Percentiles rank a stretch among this genome's conserved stretches.
These are phyloP conservation scores for Melieria crassipennis DNA, from an alignment of 2,888 invertebrate species.

Conservation along the genomic window DNA sequence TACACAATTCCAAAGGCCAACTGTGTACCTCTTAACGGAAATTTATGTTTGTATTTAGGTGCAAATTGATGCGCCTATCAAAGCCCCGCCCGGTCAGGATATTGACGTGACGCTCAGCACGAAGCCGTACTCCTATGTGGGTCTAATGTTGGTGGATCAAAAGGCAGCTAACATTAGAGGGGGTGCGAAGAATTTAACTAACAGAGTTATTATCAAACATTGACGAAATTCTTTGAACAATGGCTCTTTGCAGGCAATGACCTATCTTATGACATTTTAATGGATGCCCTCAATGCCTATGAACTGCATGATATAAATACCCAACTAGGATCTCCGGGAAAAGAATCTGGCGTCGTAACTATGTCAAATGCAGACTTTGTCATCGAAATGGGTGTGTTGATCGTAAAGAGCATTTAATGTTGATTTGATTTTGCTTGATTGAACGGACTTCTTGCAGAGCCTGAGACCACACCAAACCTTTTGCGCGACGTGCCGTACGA, in stretches of 20 bases:
- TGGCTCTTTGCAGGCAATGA: conserved; percentile 54
- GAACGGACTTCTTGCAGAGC: conserved; percentile 43
- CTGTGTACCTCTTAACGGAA: neutral
- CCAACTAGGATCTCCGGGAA: conserved; percentile 57
- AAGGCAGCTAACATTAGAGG: conserved; percentile 76
- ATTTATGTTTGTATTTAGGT: conserved; percentile 66
- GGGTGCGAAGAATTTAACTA: conserved; percentile 66
- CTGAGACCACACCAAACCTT: conserved; percentile 50
- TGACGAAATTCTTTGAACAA: neutral
- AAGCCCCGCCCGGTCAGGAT: conserved; percentile 80
- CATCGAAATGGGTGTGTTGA: conserved; percentile 51
- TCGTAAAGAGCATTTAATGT: too few species aligned
- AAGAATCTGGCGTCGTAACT: conserved; percentile 60
- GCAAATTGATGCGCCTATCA: conserved; percentile 73
- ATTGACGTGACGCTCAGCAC: conserved; percentile 84
- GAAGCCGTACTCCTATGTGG: conserved; percentile 87
- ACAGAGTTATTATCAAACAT: neutral
- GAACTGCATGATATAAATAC: conserved; percentile 57
- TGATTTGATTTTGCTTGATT: too few species aligned
- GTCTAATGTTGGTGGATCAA: conserved; percentile 89
- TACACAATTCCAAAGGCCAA: conserved; percentile 28
- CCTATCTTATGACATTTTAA: conserved; percentile 53
- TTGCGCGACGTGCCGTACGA: conserved; percentile 46
- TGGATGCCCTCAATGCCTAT: conserved; percentile 58
- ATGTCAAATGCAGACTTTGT: conserved; percentile 62